Base-by-base conservation (phyloP, 1,140 invertebrate species). In the Sitobion miscanthi region DNA sequence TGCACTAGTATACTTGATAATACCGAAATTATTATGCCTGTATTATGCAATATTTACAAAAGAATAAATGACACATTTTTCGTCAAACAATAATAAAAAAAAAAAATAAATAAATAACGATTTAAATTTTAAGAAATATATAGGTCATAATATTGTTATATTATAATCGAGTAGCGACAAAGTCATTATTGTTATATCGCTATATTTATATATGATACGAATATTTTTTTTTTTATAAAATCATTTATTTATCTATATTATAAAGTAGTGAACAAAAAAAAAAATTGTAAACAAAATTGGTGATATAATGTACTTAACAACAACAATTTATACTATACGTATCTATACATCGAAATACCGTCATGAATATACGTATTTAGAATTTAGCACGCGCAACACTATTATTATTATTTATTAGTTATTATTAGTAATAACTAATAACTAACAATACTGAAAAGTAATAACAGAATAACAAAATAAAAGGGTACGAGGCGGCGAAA, bases 231-330 rank as follows among this genome's bases (percentile, higher is more conserved):
- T 77, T 35, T 77, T 77, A n/a, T 77, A 17, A 77, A 77, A n/a
- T 77, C 62, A n/a, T 77, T 77, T 77, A 77, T 77, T 6, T 20
- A 77, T 30, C 30, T 77, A 14, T 77, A n/a, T n/a, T n/a, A n/a
- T 17, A 17, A 35, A n/a, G n/a, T n/a, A 77, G 14, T 77, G 14
- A 77, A 77, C n/a, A 77, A 69, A 69, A n/a, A 30, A n/a, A 30
- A 77, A 69, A 30, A 35, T 35, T 69, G 62, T 77, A 77, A 77
- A 77, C 62, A 77, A n/a, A n/a, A 77, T 69, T 77, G 62, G n/a
- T 77, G n/a, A n/a, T n/a, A 77, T 77, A 77, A 77, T 35, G 62
- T 77, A 77, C 62, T 77, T n/a, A 77, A 77, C 14, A 77, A 77
- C 62, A 77, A 77, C 62, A 77, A 30, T 77, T 77, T 77, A 77